Conservation (phyloP, 2,797 vertebrate species). For the Ambastaia sidthimunki region DNA sequence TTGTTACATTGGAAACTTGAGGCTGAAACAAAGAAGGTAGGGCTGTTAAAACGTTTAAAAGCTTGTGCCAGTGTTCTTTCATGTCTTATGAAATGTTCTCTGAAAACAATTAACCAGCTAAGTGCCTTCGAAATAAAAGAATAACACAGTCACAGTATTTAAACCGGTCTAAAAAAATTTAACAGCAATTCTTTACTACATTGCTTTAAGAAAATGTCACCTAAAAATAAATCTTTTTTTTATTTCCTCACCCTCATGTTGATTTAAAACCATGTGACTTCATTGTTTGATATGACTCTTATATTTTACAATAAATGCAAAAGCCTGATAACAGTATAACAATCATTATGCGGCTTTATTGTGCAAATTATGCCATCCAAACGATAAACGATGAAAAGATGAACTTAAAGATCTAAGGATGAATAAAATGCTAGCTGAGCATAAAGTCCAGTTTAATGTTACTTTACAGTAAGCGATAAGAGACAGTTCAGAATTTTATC, state of each 20-base stretch:
- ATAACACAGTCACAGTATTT: too few species aligned
- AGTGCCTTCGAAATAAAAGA: too few species aligned
- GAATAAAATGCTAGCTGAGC: background rate
- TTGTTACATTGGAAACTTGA: background rate
- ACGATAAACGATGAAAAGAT: background rate
- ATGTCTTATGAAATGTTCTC: background rate
- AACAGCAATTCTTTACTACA: background rate
- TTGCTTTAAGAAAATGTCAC: too few species aligned
- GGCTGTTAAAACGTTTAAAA: slow-evolving; percentile 21
- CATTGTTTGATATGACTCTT: too few species aligned
- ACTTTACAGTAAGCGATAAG: too few species aligned
- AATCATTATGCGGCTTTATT: slow-evolving; percentile 14
- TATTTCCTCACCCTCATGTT: background rate
- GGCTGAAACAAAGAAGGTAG: background rate
- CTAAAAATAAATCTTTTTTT: background rate
- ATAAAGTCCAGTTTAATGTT: too few species aligned
- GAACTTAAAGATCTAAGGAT: background rate
- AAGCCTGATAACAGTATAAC: background rate
- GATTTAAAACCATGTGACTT: background rate
- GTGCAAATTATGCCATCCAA: slow-evolving; percentile 10
- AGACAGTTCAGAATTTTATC: background rate
- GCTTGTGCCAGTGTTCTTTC: background rate
- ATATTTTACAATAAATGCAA: background rate
- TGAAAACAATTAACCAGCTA: too few species aligned
- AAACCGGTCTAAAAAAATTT: background rate